Base-by-base conservation (phyloP, 2,888 invertebrate genomes). In the Argyresthia goedartella region DNA sequence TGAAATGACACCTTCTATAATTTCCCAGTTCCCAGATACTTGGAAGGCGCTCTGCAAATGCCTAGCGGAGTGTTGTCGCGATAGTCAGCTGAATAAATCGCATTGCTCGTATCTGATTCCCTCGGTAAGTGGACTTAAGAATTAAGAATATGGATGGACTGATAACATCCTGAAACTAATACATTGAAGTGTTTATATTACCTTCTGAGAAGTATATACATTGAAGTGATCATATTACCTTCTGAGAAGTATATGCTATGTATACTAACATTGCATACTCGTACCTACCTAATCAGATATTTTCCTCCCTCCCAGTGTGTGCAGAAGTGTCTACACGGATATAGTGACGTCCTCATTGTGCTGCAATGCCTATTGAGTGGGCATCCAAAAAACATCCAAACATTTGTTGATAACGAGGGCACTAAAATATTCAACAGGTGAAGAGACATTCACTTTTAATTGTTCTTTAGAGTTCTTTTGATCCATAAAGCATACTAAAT, bases 1-100 rank as follows among this genome's bases (percentile, higher is more conserved):
- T 25, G 25, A 25, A 25, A 25, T 25, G 25, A 25, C 25, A 25
- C 2, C 25, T 25, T 25, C 1, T 39, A 46, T 46, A 16, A 16
- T 65, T 61, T 46, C 25, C 25, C 60, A 86, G 86, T 66, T 70
- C 53, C 71, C 72, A 56, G 79, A 81, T 41, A 73, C 73, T 6
- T 81, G 78, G 84, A 68, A 63, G 44, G 71, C 79, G 0, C 67
- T 87, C 8, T 86, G 86, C 57, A 69, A 66, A 9, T 73, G 81
- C 55, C 62, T 85, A 3, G 67, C 74, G 9, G 74, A 76, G 54
- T 60, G 68, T 7, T 85, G 82, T 54, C 60, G 63, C 2, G 66
- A 63, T 16, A 65, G 62, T 8, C 60, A 69, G 52, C 56, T 57
- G 0, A 86, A 82, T 59, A 81, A 86, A 60, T 71, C 63, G 33